Evolutionary conservation across 2,113 vertebrate species (phyloP).

Genomic region (Alaudala cheleensis): DNA sequence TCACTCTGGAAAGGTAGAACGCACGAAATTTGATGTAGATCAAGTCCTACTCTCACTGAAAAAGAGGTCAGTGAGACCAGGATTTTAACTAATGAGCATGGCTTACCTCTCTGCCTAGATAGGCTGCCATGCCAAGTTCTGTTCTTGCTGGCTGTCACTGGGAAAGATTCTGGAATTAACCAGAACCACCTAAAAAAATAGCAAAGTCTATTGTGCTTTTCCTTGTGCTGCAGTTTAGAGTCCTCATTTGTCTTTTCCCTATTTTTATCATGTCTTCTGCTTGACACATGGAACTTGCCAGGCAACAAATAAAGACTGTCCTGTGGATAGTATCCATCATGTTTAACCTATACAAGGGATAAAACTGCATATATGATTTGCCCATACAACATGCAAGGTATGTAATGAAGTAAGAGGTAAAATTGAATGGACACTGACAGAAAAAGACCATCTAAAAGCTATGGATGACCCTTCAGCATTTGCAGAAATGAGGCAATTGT

Average conservation of each 20-base stretch:
- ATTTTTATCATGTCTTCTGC: background rate
- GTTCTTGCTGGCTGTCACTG: rapidly evolving
- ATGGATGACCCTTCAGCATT: background rate
- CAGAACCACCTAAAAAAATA: background rate
- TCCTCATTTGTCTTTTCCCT: background rate
- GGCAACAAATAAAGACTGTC: background rate
- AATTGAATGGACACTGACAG: background rate
- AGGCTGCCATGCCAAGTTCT: too few relatives aligned
- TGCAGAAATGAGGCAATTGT: background rate
- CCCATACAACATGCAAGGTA: background rate
- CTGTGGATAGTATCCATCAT: background rate
- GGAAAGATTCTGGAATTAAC: background rate
- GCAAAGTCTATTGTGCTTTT: background rate
- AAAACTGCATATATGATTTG: background rate
- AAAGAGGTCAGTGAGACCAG: background rate
- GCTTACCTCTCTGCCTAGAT: background rate
- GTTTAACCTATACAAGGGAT: background rate
- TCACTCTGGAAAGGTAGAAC: background rate
- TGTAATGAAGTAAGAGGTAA: background rate
- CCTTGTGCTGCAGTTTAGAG: background rate
- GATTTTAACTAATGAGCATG: background rate
- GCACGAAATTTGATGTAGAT: background rate
- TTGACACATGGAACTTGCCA: background rate
- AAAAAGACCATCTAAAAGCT: background rate
- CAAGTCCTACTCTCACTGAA: background rate